Evolutionary conservation across 1,140 invertebrate genomes (phyloP), one percentile per base, ranked within the genome.

Genomic region (Hormaphis cornu): DNA sequence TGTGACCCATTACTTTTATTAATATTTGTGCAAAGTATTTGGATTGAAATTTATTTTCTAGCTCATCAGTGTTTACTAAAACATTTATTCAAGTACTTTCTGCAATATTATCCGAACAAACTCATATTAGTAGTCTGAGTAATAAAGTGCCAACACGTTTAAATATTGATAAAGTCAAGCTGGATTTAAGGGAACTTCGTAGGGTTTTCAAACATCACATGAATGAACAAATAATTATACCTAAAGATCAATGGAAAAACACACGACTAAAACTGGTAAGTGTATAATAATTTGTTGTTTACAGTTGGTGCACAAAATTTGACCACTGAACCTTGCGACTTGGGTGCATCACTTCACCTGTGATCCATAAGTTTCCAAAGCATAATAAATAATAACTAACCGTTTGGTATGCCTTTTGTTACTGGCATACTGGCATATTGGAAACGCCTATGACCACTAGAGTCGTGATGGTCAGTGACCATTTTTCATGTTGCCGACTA

Each of bases 211-310:
- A 50, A 50, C 12, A 9, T 8, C 10, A 33, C 50, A 14, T 66
- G 14, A 22, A 46, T 14, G 46, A 50, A 48, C 10, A 66, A 30
- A 33, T 50, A 16, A 66, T 48, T 18, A 66, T 66, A 48, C 61
- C 61, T 26, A 66, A 44, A 33, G 18, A 66, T 2, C 42, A 46
- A 24, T 66, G 61, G 61, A 50, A 66, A 22, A 24, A 10, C 7
- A 48, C 28, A 14, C 40, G 61, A 3, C 35, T 8, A 8, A 66
- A n/a, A 24, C 14, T 66, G 44, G 28, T 50, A 66, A 66, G 44
- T 8, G n/a, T n/a, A n/a, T n/a, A n/a, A n/a, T n/a, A n/a, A n/a
- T n/a, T n/a, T n/a, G n/a, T n/a, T n/a, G n/a, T n/a, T n/a, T n/a
- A n/a, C n/a, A n/a, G n/a, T n/a, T n/a, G n/a, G n/a, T n/a, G n/a